phyloP scores from a whole-genome alignment of 2,888 invertebrate species.

The Melieria omissa region DNA sequence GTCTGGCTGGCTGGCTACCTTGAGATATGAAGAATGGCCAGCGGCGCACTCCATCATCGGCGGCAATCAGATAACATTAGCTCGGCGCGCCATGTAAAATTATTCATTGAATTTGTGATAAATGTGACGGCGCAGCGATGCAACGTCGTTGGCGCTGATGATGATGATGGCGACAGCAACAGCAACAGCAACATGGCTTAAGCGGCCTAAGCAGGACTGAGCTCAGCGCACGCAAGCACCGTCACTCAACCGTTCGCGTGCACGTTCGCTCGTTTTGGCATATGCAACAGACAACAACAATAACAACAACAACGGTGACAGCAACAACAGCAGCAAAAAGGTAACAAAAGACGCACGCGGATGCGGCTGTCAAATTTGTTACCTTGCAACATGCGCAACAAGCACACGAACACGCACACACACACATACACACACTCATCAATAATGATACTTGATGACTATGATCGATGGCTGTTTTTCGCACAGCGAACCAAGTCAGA shows the following conservation, averaged over 20 bases:
- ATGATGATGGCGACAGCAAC: slow-evolving; percentile 51
- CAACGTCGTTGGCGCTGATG: slow-evolving; percentile 45
- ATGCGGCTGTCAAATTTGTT: slow-evolving; percentile 62
- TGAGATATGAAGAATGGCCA: not conserved
- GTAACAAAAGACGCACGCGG: slow-evolving; percentile 32
- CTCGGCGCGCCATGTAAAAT: slow-evolving; percentile 65
- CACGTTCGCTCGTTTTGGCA: not conserved
- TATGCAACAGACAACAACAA: slow-evolving; percentile 15
- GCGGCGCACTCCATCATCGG: slow-evolving; percentile 54
- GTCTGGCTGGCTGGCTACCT: not conserved
- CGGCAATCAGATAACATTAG: slow-evolving; percentile 65
- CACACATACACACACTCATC: slow-evolving; percentile 41
- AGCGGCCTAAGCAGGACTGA: not conserved
- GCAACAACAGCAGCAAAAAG: slow-evolving; percentile 14
- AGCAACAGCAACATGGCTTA: no score
- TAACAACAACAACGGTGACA: slow-evolving; percentile 13
- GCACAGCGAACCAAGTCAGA: not conserved
- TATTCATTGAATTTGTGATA: slow-evolving; percentile 66
- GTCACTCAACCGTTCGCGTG: not conserved
- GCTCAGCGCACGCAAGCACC: not conserved
- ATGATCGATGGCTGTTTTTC: slow-evolving; percentile 63
- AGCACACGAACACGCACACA: slow-evolving; percentile 5
- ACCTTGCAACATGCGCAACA: slow-evolving; percentile 50
- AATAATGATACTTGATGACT: slow-evolving; percentile 58
- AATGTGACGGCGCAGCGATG: slow-evolving; percentile 59